Percentiles rank a stretch among this genome's conserved stretches.
Conservation (phyloP, 2,888 invertebrate species). For the Phaedon cochleariae region DNA sequence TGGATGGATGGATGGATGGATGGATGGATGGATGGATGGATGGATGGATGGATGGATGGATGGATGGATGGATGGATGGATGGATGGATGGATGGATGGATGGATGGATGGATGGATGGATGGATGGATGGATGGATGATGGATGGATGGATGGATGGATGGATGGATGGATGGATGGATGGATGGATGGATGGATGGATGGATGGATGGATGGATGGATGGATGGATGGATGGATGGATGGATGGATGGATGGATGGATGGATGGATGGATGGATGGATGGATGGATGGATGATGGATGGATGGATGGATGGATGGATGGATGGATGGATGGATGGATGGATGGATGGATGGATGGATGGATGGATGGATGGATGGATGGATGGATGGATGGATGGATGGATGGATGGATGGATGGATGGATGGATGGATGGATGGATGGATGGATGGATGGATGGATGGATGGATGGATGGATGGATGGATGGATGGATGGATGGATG, state of each 20-base stretch:
- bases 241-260: constrained; percentile 11
- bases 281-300: no score
- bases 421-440: constrained; percentile 10
- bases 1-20: no score
- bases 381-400: constrained; percentile 11
- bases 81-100: constrained; percentile 6
- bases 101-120: constrained; percentile 6
- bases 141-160: constrained; percentile 6
- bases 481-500: constrained; percentile 4
- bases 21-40: no score
- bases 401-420: constrained; percentile 11
- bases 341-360: constrained; percentile 11
- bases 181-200: constrained; percentile 8
- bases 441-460: constrained; percentile 11
- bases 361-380: constrained; percentile 11
- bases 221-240: constrained; percentile 11
- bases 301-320: constrained; percentile 11
- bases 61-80: constrained; percentile 6
- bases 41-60: no score
- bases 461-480: constrained; percentile 7
- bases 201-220: constrained; percentile 11
- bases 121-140: no score
- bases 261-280: constrained; percentile 11
- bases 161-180: constrained; percentile 6
- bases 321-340: constrained; percentile 11